Evolutionary conservation across 2,797 vertebrate genomes (phyloP).

Genomic region (Chloroceryle amazona): DNA sequence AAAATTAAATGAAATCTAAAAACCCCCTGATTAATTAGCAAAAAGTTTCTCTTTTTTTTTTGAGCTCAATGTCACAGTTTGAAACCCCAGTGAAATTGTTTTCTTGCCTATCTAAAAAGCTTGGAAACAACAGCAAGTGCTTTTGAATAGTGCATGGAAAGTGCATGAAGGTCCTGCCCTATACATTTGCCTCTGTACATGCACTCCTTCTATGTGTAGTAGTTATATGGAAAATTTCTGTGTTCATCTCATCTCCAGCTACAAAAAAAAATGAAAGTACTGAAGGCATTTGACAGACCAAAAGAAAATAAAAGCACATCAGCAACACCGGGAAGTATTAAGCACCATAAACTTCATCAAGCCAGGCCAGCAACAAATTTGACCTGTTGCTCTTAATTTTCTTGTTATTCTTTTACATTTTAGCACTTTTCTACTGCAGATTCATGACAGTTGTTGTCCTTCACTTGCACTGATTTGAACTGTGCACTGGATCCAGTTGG

Average conservation of each 20-base stretch:
- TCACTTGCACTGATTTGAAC: neutral
- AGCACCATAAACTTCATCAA: neutral
- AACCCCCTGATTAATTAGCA: neutral
- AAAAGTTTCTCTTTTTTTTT: neutral
- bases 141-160: neutral
- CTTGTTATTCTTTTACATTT: neutral
- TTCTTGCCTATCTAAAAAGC: neutral
- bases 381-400: neutral
- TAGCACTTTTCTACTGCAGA: neutral
- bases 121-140: accelerated
- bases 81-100: neutral
- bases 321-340: neutral
- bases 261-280: neutral
- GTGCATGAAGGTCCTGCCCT: neutral
- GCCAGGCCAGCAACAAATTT: neutral
- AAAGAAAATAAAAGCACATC: neutral
- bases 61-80: neutral
- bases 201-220: neutral
- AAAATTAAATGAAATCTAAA: neutral
- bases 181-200: accelerated
- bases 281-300: neutral
- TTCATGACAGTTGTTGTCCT: neutral
- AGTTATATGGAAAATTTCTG: neutral
- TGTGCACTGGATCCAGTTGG: constrained; percentile 2
- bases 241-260: neutral